A percentile compares a stretch with the other conserved stretches of the same genome.
Conservation (phyloP, 2,113 vertebrate species). For the Polypterus senegalus region DNA sequence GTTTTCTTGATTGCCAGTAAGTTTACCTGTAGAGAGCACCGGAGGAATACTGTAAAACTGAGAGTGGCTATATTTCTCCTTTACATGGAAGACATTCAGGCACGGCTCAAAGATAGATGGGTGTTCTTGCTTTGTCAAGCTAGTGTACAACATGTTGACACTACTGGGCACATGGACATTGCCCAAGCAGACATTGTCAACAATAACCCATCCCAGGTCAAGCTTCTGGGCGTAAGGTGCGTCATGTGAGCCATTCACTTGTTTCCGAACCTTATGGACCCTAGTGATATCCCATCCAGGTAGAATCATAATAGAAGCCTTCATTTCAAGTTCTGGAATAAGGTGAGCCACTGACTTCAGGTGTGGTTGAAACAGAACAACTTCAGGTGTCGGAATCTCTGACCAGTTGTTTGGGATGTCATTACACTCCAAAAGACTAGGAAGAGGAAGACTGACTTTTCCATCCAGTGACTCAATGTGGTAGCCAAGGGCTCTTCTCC, state of each 20-base stretch:
- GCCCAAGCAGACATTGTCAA: constrained; percentile 8
- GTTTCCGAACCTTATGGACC: constrained; percentile 7
- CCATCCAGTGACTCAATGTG: constrained; percentile 6
- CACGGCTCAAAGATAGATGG: constrained; percentile 6
- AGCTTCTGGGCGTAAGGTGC: neutral
- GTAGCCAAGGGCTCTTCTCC: constrained; percentile 3
- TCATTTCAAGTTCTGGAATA: constrained; percentile 5
- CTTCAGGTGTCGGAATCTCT: constrained; percentile 11
- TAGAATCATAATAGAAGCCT: constrained; percentile 3
- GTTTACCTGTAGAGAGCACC: too few relatives aligned
- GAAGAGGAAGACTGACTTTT: neutral
- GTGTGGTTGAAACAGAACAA: constrained; percentile 1
- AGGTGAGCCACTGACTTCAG: neutral
- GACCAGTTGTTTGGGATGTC: neutral
- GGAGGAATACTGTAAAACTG: too few relatives aligned
- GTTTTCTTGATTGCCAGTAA: neutral
- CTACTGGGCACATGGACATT: neutral
- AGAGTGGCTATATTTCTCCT: neutral
- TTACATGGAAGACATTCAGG: constrained; percentile 2
- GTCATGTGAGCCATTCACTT: constrained; percentile 6
- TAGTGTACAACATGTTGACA: constrained; percentile 3
- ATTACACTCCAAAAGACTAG: constrained; percentile 8
- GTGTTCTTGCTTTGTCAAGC: neutral
- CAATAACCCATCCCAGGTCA: constrained; percentile 9
- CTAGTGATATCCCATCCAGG: constrained; percentile 5